A percentile compares a stretch with the other conserved stretches of the same genome.
These are phyloP conservation scores for Agrotis exclamationis DNA, from an alignment of 2,888 invertebrate genomes.

Conservation along the genomic window DNA sequence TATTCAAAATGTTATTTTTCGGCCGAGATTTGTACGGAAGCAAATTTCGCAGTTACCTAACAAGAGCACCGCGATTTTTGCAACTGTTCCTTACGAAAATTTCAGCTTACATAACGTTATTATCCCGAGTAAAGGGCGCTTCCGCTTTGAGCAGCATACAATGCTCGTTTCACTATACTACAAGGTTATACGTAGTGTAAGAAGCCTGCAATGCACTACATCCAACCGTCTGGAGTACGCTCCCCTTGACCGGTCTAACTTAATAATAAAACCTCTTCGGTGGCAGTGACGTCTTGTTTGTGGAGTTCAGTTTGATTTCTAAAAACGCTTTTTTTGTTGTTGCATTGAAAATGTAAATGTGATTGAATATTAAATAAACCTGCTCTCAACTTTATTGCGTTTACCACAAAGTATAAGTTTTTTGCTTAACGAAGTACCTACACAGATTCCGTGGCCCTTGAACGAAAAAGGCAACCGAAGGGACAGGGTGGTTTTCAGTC, in stretches of 20 bases:
- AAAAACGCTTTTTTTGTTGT: slow-evolving; percentile 38
- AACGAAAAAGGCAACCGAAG: too few relatives aligned
- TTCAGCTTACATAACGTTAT: slow-evolving; percentile 81
- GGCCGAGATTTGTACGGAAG: slow-evolving; percentile 44
- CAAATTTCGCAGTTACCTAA: slow-evolving; percentile 61
- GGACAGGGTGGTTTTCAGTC: too few relatives aligned
- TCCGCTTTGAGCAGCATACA: slow-evolving; percentile 78
- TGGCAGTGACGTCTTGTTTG: slow-evolving; percentile 80
- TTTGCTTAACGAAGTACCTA: too few relatives aligned
- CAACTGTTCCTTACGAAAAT: slow-evolving; percentile 79
- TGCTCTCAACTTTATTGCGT: too few relatives aligned
- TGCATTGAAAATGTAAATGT: slow-evolving; percentile 5
- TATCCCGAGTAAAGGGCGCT: slow-evolving; percentile 75
- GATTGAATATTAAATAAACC: not conserved
- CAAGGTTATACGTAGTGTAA: slow-evolving; percentile 72
- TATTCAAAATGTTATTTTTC: slow-evolving; percentile 51
- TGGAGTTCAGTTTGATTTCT: slow-evolving; percentile 73
- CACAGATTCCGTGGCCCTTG: too few relatives aligned
- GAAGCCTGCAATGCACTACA: slow-evolving; percentile 81
- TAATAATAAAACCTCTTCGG: slow-evolving; percentile 88
- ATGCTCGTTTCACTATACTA: slow-evolving; percentile 73
- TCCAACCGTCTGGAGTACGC: slow-evolving; percentile 76
- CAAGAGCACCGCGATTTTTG: slow-evolving; percentile 75
- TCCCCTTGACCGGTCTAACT: slow-evolving; percentile 84
- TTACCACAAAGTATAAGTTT: not conserved